Evolutionary conservation across 2,888 invertebrate genomes (phyloP), one percentile per base, ranked within the genome.

Genomic region (Bombyx huttoni): DNA sequence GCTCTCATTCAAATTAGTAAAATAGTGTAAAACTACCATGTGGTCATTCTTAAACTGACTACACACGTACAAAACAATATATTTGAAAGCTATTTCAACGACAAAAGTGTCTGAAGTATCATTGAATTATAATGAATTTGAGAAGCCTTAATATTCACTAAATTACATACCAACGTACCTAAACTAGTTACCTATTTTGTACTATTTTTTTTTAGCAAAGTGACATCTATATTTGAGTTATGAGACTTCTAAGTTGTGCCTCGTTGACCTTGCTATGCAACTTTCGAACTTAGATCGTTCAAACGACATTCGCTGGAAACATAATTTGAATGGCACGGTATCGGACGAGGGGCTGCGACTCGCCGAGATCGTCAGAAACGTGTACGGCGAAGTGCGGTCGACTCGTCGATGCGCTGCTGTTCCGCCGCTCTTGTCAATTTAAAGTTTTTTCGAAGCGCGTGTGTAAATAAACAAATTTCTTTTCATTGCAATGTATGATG

Each of bases 311-410:
- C 74, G 74, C 73, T 64, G 63, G 71, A 70, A 74, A 69, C 67
- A 68, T 73, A 78, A 78, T 81, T 84, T 81, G 81, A 82, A 81
- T 81, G 73, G 78, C 65, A 67, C 64, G 70, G 62, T 75, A 70
- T 73, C 70, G 70, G 12, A 47, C 64, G 64, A 56, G 59, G 53
- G 53, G 60, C 60, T 35, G 13, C 7, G 40, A 50, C 34, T 45
- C 50, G 52, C 52, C 33, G 45, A 67, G 61, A 71, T 75, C 76
- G 76, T 70, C 84, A 84, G 86, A 87, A 87, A 87, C 88, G 88
- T 87, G 87, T 85, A 84, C 73, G 87, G 76, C 88, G 88, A 87
- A 87, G 88, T 87, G 88, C 87, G 87, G 75, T 88, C 88, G 88
- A 79, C 81, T 86, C 80, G 88, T 86, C 87, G 86, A 83, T 83